Evolutionary conservation across 2,888 invertebrate species (phyloP).

Genomic region (Chalcosyrphus nemorum): DNA sequence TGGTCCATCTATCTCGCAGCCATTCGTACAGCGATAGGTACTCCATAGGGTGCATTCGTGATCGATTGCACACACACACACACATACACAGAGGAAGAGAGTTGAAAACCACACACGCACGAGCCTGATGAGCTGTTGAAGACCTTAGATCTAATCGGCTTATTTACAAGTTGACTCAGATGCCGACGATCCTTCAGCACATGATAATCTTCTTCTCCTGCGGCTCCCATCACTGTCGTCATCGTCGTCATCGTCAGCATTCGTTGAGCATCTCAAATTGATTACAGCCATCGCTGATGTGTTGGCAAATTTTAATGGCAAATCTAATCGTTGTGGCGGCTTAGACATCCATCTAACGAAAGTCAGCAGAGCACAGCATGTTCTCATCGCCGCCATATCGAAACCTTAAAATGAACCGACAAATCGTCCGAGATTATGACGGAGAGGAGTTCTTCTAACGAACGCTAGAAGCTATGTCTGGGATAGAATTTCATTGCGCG

Average conservation of each 20-base stretch:
- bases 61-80: constrained; percentile 18
- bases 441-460: constrained; percentile 43
- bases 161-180: constrained; percentile 23
- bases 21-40: constrained; percentile 13
- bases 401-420: constrained; percentile 54
- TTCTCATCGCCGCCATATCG: constrained; percentile 30
- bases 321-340: constrained; percentile 49
- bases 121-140: constrained; percentile 47
- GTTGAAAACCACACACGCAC: background rate
- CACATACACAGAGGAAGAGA: no score
- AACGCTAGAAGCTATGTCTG: constrained; percentile 52
- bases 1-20: constrained; percentile 5
- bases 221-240: constrained; percentile 39
- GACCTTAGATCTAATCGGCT: constrained; percentile 50
- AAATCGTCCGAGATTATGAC: constrained; percentile 52
- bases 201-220: constrained; percentile 14
- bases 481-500: constrained; percentile 23
- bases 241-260: constrained; percentile 17
- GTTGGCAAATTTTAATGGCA: constrained; percentile 64
- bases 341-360: constrained; percentile 49
- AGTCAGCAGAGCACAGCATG: constrained; percentile 11
- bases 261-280: constrained; percentile 54
- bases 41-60: constrained; percentile 40
- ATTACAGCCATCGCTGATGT: constrained; percentile 28
- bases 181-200: constrained; percentile 23